Evolutionary conservation across 2,888 invertebrate species (phyloP), one percentile per base, ranked within the genome.

Genomic region (Lasioglossum figueresi): DNA sequence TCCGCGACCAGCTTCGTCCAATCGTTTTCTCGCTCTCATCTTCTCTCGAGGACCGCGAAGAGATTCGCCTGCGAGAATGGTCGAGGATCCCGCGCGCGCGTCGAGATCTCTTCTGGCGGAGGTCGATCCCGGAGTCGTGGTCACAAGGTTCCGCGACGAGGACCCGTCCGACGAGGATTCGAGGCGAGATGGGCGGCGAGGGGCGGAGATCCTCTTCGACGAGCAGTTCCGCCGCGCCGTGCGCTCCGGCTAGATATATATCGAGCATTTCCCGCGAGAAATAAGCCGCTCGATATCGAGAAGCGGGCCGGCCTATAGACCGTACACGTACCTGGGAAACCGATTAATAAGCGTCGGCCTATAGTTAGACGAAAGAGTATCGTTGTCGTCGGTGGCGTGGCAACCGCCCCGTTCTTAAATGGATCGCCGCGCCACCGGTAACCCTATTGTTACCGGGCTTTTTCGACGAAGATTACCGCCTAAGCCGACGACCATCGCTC

Each of bases 1-100:
- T 16, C 79, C 79, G 70, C 86, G 66, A 77, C 68, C 80, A 84
- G 73, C 85, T 76, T 82, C 78, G 77, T 63, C 76, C 73, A 43
- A 74, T 71, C 31, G 5, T 45, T 14, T 48, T 31, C 31, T 31
- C 43, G 72, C 31, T 31, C 4, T 10, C 31, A 1, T 19, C 10
- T 31, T 19, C 45, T 14, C 70, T 23, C 63, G 31, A 63, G 63
- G 63, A 63, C 6, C 16, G 27, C 63, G 63, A 63, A 8, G 6
- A 63, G 31, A 63, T 63, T 31, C 63, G 63, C 16, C 27, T 16
- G 14, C 16, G 63, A 31, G 27, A 27, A 63, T 31, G 4, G 1
- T n/a, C 63, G 16, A 31, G 27, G 16, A 63, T 23, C 0, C n/a
- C 27, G 59, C 27, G 27, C 14, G 5, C 2, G 52, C 23, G 52